Percentiles rank a stretch among this genome's conserved stretches.
Evolutionary conservation across 2,113 vertebrate genomes (phyloP).

Genomic region (Macquaria ambigua): DNA sequence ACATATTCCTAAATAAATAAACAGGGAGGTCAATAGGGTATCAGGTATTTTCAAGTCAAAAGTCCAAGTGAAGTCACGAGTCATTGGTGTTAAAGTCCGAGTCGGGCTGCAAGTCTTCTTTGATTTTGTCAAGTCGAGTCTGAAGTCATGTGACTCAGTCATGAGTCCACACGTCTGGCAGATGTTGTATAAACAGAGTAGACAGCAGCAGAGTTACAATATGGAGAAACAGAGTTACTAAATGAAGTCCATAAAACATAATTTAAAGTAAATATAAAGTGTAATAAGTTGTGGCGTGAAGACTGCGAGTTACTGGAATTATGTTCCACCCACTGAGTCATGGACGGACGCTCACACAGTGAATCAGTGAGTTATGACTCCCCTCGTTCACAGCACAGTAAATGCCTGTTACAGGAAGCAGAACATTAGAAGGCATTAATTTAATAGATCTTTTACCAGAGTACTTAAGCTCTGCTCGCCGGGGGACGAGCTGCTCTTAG

Average conservation of each 20-base stretch:
- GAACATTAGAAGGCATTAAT: conserved; percentile 25
- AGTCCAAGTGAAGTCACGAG: no score
- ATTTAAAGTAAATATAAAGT: background rate
- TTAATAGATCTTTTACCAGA: conserved; percentile 46
- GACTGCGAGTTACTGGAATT: conserved; percentile 20
- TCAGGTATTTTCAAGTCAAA: no score
- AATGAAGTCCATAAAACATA: background rate
- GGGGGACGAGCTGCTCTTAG: conserved; percentile 12
- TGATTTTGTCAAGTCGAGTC: no score
- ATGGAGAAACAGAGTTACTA: background rate
- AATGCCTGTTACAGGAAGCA: conserved; percentile 51
- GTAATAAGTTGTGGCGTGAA: background rate
- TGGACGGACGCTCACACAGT: background rate
- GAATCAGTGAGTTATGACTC: conserved; percentile 46
- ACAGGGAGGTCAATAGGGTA: no score
- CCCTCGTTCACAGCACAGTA: conserved; percentile 34
- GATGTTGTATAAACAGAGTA: background rate
- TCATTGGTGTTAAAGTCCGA: no score
- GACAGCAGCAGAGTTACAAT: background rate
- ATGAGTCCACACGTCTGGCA: no score
- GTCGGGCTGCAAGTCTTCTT: no score
- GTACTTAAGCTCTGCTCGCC: background rate
- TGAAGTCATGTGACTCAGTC: no score
- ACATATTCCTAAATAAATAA: background rate
- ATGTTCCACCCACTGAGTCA: background rate